Percentiles rank a stretch among this genome's conserved stretches.
Conservation (phyloP, 2,113 vertebrate genomes). For the Phalacrocorax pelagicus region DNA sequence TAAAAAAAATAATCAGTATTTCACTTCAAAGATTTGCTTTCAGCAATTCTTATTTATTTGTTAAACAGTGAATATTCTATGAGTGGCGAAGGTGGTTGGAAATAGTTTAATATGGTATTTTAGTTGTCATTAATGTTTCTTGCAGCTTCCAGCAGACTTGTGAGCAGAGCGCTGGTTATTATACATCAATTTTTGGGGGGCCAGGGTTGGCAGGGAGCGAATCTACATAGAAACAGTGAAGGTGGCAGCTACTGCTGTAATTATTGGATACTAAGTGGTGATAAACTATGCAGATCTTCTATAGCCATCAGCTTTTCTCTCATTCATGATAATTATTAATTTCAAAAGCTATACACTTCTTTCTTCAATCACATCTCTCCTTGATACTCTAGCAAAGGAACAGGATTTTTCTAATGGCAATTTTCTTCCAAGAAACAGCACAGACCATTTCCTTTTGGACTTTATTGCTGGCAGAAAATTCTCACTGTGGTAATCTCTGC, state of each 20-base stretch:
- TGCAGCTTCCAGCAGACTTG: background rate
- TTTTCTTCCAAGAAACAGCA: constrained; percentile 34
- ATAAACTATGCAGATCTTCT: background rate
- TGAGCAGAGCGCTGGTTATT: background rate
- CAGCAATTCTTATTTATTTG: background rate
- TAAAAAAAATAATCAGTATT: background rate
- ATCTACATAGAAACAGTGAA: background rate
- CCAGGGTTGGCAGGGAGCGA: background rate
- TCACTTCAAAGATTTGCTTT: background rate
- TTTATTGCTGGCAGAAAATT: constrained; percentile 7
- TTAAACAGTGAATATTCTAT: background rate
- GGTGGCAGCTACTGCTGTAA: background rate
- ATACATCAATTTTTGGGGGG: background rate
- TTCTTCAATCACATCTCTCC: background rate
- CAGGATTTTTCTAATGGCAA: constrained; percentile 13
- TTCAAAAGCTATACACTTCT: background rate
- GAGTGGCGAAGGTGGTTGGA: background rate
- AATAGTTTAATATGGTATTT: background rate
- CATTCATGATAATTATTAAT: background rate
- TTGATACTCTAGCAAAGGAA: background rate
- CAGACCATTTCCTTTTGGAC: constrained; percentile 34
- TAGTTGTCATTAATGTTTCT: background rate
- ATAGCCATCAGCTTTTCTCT: background rate
- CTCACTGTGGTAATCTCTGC: background rate
- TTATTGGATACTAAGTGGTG: background rate